Conservation (phyloP, 2,888 invertebrate genomes). For the Eupithecia abbreviata region DNA sequence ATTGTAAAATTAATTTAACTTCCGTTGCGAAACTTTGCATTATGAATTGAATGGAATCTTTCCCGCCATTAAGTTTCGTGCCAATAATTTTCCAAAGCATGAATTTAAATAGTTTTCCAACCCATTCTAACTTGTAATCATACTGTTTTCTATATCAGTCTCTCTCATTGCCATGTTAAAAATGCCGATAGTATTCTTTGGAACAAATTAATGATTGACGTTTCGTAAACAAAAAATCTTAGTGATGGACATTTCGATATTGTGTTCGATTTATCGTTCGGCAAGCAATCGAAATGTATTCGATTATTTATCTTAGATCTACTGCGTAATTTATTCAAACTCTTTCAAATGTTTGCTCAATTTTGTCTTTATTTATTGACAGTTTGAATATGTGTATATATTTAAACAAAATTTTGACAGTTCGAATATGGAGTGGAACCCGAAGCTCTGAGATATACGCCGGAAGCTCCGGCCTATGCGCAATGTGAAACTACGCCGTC, state of each 20-base stretch:
- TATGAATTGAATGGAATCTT: neutral
- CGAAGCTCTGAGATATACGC: slow-evolving; percentile 87
- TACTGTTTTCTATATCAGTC: neutral
- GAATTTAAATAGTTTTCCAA: neutral
- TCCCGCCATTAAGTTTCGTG: neutral
- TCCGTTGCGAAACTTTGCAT: neutral
- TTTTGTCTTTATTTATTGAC: slow-evolving; percentile 25
- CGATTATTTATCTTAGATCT: neutral
- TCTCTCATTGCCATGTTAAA: slow-evolving; percentile 13
- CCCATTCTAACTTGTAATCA: neutral
- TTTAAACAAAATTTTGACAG: slow-evolving; percentile 58
- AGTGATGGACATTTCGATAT: slow-evolving; percentile 26
- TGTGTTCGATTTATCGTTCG: slow-evolving; percentile 6
- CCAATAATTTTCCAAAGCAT: too few relatives aligned
- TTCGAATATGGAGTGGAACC: slow-evolving; percentile 93
- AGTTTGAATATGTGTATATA: slow-evolving; percentile 87
- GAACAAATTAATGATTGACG: slow-evolving; percentile 26
- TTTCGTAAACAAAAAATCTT: slow-evolving; percentile 5
- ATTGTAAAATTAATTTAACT: too few relatives aligned
- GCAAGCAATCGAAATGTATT: neutral
- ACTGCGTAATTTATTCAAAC: neutral
- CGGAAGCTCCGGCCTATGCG: slow-evolving; percentile 83
- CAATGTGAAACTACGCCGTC: slow-evolving; percentile 84
- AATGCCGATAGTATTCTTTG: neutral
- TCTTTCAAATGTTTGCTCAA: neutral